Conservation (phyloP, 2,797 vertebrate genomes). For the Coreius guichenoti region DNA sequence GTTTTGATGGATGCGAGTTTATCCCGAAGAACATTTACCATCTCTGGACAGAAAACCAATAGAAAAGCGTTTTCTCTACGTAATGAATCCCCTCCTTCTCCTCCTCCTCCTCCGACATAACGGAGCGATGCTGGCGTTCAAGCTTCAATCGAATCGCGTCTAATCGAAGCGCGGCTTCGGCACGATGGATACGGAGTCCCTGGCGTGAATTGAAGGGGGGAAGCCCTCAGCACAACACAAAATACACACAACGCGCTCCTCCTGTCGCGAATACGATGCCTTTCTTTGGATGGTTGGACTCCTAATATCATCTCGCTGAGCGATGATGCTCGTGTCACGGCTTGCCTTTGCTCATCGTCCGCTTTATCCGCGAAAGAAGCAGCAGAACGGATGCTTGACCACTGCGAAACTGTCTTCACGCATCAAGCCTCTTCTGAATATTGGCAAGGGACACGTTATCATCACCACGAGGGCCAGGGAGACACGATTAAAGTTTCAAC, state of each 20-base stretch:
- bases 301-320: conserved; percentile 70
- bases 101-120: conserved; percentile 37
- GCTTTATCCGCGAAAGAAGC: conserved; percentile 62
- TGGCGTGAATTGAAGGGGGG: conserved; percentile 74
- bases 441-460: conserved; percentile 75
- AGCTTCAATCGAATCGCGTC: conserved; percentile 63
- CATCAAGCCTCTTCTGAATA: conserved; percentile 71
- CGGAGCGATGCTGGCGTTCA: conserved; percentile 37
- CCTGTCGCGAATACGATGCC: conserved; percentile 51
- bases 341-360: conserved; percentile 68
- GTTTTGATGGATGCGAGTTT: conserved; percentile 61
- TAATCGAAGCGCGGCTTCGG: conserved; percentile 71
- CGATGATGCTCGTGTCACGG: conserved; percentile 77
- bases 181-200: conserved; percentile 72
- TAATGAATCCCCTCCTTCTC: conserved; percentile 26
- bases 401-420: conserved; percentile 72
- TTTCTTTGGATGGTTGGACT: conserved; percentile 51
- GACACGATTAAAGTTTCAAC: conserved; percentile 77
- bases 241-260: conserved; percentile 54
- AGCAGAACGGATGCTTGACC: conserved; percentile 74
- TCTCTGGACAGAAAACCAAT: conserved; percentile 37
- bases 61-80: conserved; percentile 44
- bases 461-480: conserved; percentile 76
- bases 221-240: conserved; percentile 65
- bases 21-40: conserved; percentile 73